phyloP scores from a whole-genome alignment of 2,113 vertebrate genomes.

The Pedetes capensis region DNA sequence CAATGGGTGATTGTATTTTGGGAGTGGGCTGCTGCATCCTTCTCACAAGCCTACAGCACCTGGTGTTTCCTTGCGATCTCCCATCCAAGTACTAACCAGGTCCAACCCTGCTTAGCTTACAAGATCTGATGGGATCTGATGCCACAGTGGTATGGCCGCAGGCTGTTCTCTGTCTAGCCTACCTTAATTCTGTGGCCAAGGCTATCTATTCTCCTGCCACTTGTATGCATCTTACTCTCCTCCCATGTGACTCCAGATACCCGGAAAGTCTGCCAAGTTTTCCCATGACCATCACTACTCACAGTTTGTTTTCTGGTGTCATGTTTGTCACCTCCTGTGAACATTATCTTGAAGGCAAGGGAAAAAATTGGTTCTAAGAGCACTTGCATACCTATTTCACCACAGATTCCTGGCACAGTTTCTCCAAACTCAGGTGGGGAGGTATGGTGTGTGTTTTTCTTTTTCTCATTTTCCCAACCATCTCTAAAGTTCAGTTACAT shows the following conservation, averaged over 20 bases:
- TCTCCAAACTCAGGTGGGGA: fast-evolving
- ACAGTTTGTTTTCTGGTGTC: not conserved
- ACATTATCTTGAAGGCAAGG: not conserved
- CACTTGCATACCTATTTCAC: fast-evolving
- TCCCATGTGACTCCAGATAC: too few species aligned
- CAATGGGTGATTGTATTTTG: too few species aligned
- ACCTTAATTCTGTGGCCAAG: not conserved
- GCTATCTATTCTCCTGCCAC: not conserved
- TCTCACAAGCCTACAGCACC: too few species aligned
- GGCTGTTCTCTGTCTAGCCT: too few species aligned
- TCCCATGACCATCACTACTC: not conserved
- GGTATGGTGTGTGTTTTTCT: too few species aligned
- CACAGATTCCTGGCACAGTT: not conserved
- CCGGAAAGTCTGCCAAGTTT: not conserved
- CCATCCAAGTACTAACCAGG: too few species aligned
- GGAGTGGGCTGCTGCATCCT: too few species aligned
- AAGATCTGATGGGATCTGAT: too few species aligned
- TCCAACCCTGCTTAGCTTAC: too few species aligned
- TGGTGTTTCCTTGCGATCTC: too few species aligned
- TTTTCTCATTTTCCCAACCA: not conserved
- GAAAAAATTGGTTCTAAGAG: not conserved
- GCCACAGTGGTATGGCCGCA: too few species aligned
- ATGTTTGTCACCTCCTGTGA: not conserved
- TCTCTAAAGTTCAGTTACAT: not conserved
- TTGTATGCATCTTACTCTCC: not conserved